Base-by-base conservation (phyloP, 2,888 invertebrate genomes). In the Gymnosoma rotundatum region DNA sequence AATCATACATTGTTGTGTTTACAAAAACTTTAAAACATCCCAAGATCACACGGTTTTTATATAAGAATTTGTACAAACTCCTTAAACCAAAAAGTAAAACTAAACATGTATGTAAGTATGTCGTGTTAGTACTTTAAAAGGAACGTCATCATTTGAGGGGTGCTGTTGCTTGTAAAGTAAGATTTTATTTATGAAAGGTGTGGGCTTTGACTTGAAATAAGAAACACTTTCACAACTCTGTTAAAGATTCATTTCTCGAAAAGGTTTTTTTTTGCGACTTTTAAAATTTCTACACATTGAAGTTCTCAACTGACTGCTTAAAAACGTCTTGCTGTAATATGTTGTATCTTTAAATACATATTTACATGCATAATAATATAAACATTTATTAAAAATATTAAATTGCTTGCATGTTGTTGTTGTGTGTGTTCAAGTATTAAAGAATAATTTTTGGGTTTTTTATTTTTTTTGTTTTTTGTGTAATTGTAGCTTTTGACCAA, bases 171-270 rank as follows among this genome's bases (percentile, higher is more conserved):
- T 21, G 48, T 18, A 42, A 58, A 52, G 58, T 60, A 60, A 48
- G 67, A 52, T 58, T 66, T 56, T 32, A 9, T 42, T 61, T 14
- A 18, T 52, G 38, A 64, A 81, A 81, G 81, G 81, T 75, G 81
- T 81, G 81, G 81, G 81, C 63, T 70, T 64, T 42, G 18, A 16
- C 18, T 75, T 48, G 18, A 32, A 21, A 60, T 16, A 25, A 36
- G n/a, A n/a, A 42, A 60, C 75, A 83, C 83, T 83, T 75, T 83
- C 79, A 75, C 83, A 79, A 70, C 42, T 56, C 66, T 63, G 69
- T 52, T 64, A 38, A 69, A 70, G 42, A 21, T 63, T 42, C 21
- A 56, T 56, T 74, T n/a, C 6, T 25, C 42, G 38, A 42, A 12
- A 54, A 32, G 0, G 4, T 10, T 69, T 18, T 67, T 72, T 52